Evolutionary conservation across 2,888 invertebrate genomes (phyloP).

Genomic region (Plutella xylostella): DNA sequence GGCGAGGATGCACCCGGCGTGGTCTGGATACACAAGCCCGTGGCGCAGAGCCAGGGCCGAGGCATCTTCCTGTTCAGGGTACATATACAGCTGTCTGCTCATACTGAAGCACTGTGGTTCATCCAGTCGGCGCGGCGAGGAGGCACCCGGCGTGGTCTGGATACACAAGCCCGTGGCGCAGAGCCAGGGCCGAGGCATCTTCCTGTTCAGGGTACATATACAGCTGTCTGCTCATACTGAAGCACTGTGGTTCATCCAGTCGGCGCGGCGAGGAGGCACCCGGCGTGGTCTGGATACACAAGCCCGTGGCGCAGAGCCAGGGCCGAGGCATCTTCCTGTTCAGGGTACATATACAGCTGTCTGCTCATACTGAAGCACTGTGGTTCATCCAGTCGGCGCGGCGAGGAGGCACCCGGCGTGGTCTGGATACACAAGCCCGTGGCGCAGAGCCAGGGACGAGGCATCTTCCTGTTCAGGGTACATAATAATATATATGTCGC

Average conservation of each 20-base stretch:
- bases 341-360: too few species aligned
- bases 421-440: constrained; percentile 94
- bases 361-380: too few species aligned
- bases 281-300: constrained; percentile 84
- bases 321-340: constrained; percentile 87
- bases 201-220: constrained; percentile 84
- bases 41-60: constrained; percentile 85
- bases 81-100: too few species aligned
- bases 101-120: too few species aligned
- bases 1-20: constrained; percentile 52
- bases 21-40: constrained; percentile 92
- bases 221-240: too few species aligned
- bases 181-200: constrained; percentile 87
- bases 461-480: constrained; percentile 86
- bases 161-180: constrained; percentile 90
- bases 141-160: constrained; percentile 73
- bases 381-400: too few species aligned
- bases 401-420: constrained; percentile 50
- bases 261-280: constrained; percentile 50
- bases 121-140: constrained; percentile 54
- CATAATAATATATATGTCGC: too few species aligned
- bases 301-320: constrained; percentile 88
- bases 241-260: too few species aligned
- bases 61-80: constrained; percentile 88
- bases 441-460: constrained; percentile 85